These are phyloP conservation scores for Neosalanx taihuensis DNA, from an alignment of 2,797 vertebrate species.

Conservation along the genomic window DNA sequence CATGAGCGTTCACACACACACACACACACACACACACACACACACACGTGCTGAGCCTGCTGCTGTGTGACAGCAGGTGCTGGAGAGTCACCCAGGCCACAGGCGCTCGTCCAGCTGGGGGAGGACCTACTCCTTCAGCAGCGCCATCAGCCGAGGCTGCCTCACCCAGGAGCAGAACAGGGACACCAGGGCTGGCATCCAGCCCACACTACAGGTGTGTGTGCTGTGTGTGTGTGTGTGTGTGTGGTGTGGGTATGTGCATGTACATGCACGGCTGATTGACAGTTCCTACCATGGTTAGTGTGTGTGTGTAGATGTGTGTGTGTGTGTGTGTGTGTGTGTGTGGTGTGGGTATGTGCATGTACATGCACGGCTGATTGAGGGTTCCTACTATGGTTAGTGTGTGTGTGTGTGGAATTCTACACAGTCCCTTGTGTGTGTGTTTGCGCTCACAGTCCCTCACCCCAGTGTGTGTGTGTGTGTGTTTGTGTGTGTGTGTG, in stretches of 20 bases:
- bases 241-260: not conserved
- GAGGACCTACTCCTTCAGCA: conserved; percentile 94
- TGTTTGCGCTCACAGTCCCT: not conserved
- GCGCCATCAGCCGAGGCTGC: conserved; percentile 90
- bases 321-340: conserved; percentile 8
- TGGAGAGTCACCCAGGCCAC: conserved; percentile 78
- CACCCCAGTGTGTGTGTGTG: not conserved
- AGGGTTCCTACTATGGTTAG: too few relatives aligned
- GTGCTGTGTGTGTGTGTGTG: conserved; percentile 7
- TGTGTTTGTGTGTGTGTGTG: not conserved
- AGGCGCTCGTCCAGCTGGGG: conserved; percentile 95
- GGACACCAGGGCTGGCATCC: conserved; percentile 87
- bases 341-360: not conserved
- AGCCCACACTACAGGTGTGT: conserved; percentile 87
- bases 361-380: not conserved
- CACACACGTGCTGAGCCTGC: not conserved
- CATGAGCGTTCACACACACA: too few relatives aligned
- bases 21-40: too few relatives aligned
- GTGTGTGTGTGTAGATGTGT: conserved; percentile 42
- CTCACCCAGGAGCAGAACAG: conserved; percentile 84
- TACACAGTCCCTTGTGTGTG: too few relatives aligned
- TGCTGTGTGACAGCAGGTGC: conserved; percentile 43
- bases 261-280: not conserved
- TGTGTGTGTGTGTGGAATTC: conserved; percentile 1
- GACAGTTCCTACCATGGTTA: too few relatives aligned